Evolutionary conservation across 1,140 invertebrate species (phyloP).

Genomic region (Pogonomyrmex barbatus): DNA sequence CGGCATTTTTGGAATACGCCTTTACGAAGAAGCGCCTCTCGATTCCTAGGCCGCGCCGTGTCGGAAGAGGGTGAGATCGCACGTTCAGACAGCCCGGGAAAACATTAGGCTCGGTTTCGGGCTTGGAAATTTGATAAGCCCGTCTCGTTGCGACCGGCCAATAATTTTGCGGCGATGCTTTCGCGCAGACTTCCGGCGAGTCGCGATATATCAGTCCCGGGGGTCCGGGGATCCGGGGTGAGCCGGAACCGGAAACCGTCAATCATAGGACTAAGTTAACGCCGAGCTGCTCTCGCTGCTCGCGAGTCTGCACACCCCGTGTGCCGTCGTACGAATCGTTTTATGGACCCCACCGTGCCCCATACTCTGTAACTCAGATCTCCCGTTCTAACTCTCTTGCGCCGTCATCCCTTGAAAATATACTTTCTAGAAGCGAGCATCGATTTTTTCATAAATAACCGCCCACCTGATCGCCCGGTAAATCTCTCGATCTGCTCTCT

Average conservation of each 20-base stretch:
- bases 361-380: neutral
- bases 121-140: constrained; percentile 74
- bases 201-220: constrained; percentile 78
- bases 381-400: constrained; percentile 3
- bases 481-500: constrained; percentile 70
- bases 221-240: constrained; percentile 53
- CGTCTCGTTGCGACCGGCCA: constrained; percentile 63
- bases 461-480: constrained; percentile 68
- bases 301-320: constrained; percentile 59
- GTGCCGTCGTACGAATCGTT: constrained; percentile 70
- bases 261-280: constrained; percentile 80
- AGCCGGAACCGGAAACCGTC: constrained; percentile 80
- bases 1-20: neutral
- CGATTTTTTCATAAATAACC: constrained; percentile 79
- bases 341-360: constrained; percentile 65
- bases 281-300: constrained; percentile 64
- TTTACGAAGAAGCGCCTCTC: constrained; percentile 13
- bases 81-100: constrained; percentile 49
- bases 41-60: neutral
- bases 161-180: constrained; percentile 77
- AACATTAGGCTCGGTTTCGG: constrained; percentile 72
- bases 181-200: constrained; percentile 77
- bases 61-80: constrained; percentile 24
- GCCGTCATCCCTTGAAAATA: constrained; percentile 69
- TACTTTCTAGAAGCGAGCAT: constrained; percentile 70